phyloP scores from a whole-genome alignment of 1,140 invertebrate species.

The Apolygus lucorum region DNA sequence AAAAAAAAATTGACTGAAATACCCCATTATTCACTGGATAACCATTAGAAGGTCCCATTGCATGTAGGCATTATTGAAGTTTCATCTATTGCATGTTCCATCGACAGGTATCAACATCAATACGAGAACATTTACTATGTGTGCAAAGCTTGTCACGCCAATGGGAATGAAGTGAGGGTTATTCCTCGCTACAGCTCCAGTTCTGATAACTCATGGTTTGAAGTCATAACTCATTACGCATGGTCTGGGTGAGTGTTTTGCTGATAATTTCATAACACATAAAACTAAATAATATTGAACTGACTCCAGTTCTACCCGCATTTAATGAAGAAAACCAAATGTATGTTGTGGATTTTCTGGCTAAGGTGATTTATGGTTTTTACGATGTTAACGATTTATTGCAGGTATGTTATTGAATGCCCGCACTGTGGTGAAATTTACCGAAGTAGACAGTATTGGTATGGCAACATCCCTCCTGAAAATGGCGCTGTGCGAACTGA shows the following conservation, averaged over 20 bases:
- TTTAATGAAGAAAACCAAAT: constrained; percentile 11
- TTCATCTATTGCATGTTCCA: not conserved
- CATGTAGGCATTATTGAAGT: too few relatives aligned
- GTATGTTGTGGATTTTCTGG: too few relatives aligned
- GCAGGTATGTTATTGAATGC: constrained; percentile 65
- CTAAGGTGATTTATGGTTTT: constrained; percentile 17
- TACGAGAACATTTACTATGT: constrained; percentile 68
- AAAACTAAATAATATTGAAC: not conserved
- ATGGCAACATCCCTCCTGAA: constrained; percentile 70
- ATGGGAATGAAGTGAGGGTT: constrained; percentile 55
- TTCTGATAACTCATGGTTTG: constrained; percentile 59
- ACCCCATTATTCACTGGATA: too few relatives aligned
- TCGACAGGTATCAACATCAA: constrained; percentile 60
- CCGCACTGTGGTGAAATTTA: constrained; percentile 73
- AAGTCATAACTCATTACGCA: constrained; percentile 55
- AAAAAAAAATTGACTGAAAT: too few relatives aligned
- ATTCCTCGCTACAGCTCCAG: constrained; percentile 48
- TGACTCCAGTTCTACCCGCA: constrained; percentile 1
- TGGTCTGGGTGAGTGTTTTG: constrained; percentile 57
- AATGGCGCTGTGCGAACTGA: constrained; percentile 56
- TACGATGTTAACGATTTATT: constrained; percentile 27
- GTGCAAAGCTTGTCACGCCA: constrained; percentile 55
- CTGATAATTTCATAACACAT: constrained; percentile 4
- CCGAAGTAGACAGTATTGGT: constrained; percentile 74
- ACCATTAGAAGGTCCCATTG: too few relatives aligned